Conservation (phyloP, 1,140 invertebrate genomes). For the Goniozus legneri region DNA sequence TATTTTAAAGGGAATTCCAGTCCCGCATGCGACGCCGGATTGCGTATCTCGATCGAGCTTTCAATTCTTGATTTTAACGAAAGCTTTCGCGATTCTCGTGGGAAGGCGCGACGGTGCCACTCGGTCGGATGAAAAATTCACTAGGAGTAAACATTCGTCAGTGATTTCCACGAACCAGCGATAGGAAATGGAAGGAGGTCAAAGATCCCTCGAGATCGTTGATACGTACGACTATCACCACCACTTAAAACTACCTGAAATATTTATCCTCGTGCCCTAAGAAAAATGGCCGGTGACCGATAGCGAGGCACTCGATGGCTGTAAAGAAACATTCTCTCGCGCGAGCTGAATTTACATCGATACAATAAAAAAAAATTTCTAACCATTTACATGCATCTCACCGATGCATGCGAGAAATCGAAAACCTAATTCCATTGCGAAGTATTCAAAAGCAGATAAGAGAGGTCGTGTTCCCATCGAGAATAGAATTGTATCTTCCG, state of each 20-base stretch:
- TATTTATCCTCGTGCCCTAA: no score
- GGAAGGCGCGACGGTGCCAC: not conserved
- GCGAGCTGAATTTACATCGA: no score
- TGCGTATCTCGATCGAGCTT: not conserved
- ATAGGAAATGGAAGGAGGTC: no score
- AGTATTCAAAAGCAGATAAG: not conserved
- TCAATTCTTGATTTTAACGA: slow-evolving; percentile 3
- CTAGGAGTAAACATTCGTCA: not conserved
- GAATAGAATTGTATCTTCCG: not conserved
- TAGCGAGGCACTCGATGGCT: no score
- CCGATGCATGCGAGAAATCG: not conserved
- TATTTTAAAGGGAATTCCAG: slow-evolving; percentile 17
- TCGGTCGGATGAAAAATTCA: not conserved
- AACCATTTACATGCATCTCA: no score
- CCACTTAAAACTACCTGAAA: no score
- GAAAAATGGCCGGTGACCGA: no score
- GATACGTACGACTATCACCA: no score
- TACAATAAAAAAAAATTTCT: no score
- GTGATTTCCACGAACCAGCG: not conserved
- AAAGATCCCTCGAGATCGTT: no score
- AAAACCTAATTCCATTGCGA: not conserved
- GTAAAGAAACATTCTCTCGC: no score
- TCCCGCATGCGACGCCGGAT: not conserved
- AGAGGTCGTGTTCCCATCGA: not conserved
- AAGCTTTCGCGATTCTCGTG: slow-evolving; percentile 8